Evolutionary conservation across 2,113 vertebrate genomes (phyloP).

Genomic region (Ailurus styani): DNA sequence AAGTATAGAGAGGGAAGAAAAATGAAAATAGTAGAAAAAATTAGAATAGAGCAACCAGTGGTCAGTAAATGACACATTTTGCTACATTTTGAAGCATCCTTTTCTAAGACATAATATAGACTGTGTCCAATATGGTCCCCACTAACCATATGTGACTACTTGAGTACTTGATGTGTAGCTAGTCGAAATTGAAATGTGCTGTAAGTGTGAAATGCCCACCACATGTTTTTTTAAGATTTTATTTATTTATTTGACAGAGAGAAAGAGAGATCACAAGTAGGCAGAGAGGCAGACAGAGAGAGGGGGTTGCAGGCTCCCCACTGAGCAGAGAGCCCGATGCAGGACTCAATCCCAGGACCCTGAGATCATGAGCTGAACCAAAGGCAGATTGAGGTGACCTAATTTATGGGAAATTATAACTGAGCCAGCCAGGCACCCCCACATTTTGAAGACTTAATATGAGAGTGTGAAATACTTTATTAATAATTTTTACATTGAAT

Average conservation of each 20-base stretch:
- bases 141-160: neutral
- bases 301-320: too few relatives aligned
- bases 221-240: too few relatives aligned
- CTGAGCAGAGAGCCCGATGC: too few relatives aligned
- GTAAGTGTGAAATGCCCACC: neutral
- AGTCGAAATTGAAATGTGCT: neutral
- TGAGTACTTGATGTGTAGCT: neutral
- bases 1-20: neutral
- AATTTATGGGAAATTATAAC: too few relatives aligned
- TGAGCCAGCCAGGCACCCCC: too few relatives aligned
- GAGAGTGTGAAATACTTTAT: neutral
- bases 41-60: neutral
- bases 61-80: neutral
- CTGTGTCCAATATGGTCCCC: neutral
- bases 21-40: neutral
- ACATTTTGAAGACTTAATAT: neutral
- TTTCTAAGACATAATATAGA: neutral
- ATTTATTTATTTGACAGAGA: too few relatives aligned
- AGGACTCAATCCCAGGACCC: too few relatives aligned
- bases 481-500: neutral
- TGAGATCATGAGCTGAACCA: too few relatives aligned
- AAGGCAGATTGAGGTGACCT: too few relatives aligned
- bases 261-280: too few relatives aligned
- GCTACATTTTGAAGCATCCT: neutral
- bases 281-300: too few relatives aligned